Conservation (phyloP, 2,888 invertebrate species). For the Caenorhabditis becei region DNA sequence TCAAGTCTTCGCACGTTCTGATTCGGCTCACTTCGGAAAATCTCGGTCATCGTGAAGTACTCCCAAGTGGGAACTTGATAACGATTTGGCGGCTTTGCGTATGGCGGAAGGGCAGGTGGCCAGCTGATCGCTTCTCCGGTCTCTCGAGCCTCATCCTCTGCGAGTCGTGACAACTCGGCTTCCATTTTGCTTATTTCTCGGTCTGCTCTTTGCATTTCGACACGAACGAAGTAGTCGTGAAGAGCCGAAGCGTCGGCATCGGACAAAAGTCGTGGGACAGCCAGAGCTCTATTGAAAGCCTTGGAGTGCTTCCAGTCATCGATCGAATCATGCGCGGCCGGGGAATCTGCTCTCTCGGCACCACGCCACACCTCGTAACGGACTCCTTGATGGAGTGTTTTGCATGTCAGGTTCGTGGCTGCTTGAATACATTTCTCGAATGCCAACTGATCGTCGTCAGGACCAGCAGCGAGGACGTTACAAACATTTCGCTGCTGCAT, state of each 20-base stretch:
- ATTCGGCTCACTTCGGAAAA: constrained; percentile 90
- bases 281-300: constrained; percentile 78
- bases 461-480: constrained; percentile 59
- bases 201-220: constrained; percentile 70
- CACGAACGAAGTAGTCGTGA: constrained; percentile 80
- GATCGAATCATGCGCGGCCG: constrained; percentile 70
- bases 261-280: constrained; percentile 82
- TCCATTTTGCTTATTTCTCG: constrained; percentile 73
- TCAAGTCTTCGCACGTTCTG: constrained; percentile 86
- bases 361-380: constrained; percentile 66
- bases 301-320: constrained; percentile 63
- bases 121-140: constrained; percentile 85
- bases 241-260: constrained; percentile 82
- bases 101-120: constrained; percentile 88
- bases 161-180: constrained; percentile 83
- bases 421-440: constrained; percentile 78
- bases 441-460: constrained; percentile 73
- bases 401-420: constrained; percentile 77
- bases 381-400: constrained; percentile 63
- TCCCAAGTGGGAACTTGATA: constrained; percentile 88
- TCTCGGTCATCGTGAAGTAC: constrained; percentile 90
- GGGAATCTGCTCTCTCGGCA: constrained; percentile 63
- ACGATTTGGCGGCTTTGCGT: constrained; percentile 87
- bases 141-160: constrained; percentile 80
- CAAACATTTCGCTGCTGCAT: constrained; percentile 81